Percentiles rank a stretch among this genome's conserved stretches.
Evolutionary conservation across 1,140 invertebrate genomes (phyloP).

Genomic region (Chironomus tepperi): DNA sequence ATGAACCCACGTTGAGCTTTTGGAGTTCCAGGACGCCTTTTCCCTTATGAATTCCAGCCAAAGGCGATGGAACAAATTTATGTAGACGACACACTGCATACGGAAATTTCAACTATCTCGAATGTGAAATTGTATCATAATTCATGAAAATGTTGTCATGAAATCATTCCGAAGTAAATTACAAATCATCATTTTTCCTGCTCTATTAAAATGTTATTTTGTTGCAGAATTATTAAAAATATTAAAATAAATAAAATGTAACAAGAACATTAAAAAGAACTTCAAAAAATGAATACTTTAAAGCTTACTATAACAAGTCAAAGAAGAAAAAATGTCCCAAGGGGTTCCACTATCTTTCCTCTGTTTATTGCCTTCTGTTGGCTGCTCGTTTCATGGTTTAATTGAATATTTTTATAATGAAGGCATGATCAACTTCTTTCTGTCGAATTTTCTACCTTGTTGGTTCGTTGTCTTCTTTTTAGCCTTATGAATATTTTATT

Average conservation of each 20-base stretch:
- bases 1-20: too few relatives aligned
- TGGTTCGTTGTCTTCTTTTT: not conserved
- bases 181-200: not conserved
- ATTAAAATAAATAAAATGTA: not conserved
- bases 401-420: conserved; percentile 15
- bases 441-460: not conserved
- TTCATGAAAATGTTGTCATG: too few relatives aligned
- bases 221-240: not conserved
- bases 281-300: too few relatives aligned
- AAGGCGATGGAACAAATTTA: too few relatives aligned
- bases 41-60: too few relatives aligned
- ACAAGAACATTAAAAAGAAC: not conserved
- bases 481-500: conserved; percentile 20
- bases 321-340: not conserved
- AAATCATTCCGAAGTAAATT: too few relatives aligned
- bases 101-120: too few relatives aligned
- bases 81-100: too few relatives aligned
- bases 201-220: not conserved
- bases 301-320: too few relatives aligned
- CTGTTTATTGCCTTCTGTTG: not conserved
- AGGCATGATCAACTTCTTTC: not conserved
- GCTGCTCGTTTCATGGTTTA: not conserved
- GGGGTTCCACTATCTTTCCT: not conserved
- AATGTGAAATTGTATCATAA: too few relatives aligned
- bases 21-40: too few relatives aligned